Base-by-base conservation (phyloP, 1,140 invertebrate genomes). In the Calephelis virginiensis region DNA sequence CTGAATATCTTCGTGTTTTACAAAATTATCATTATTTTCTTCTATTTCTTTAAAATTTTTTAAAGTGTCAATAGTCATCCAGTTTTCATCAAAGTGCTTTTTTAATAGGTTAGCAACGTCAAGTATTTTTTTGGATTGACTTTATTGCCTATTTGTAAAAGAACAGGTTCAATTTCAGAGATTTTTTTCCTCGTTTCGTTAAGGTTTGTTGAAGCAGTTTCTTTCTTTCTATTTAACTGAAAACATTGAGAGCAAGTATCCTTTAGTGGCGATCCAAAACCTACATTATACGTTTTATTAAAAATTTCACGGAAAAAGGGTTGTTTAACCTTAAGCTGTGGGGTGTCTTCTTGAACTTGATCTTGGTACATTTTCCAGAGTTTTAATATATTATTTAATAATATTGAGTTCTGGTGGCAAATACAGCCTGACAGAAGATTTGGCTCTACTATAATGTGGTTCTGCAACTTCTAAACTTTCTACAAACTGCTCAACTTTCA, bases 71-170 rank as follows among this genome's bases (percentile, higher is more conserved):
- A 63, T 63, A 3, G 40, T 28, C 40, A 45, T 46, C 40, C 61
- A 63, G 40, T 63, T 45, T 63, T 63, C 7, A 46, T n/a, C 61
- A 6, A 13, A 63, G 43, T 63, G 61, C 43, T 63, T 63, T 46
- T n/a, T 11, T 62, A 62, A 62, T 1, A 62, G 61, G 40, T 14
- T 53, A 50, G 47, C 8, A 6, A 63, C 46, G 63, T 61, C 48
- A 37, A 43, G 49, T 28, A 53, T 61, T 65, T 69, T 37, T n/a
- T 9, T n/a, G 40, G 11, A 11, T 59, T 63, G 1, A 49, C 46
- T 69, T 68, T 68, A 64, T 63, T 63, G 12, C 53, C 43, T 69
- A 12, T 64, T 61, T 10, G 50, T 12, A 64, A 17, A 48, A 64
- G 48, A 37, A 46, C 43, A 3, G 62, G 67, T 45, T 9, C n/a